Percentiles rank a stretch among this genome's conserved stretches.
Evolutionary conservation across 2,113 vertebrate genomes (phyloP).

Genomic region (Myotis yumanensis): DNA sequence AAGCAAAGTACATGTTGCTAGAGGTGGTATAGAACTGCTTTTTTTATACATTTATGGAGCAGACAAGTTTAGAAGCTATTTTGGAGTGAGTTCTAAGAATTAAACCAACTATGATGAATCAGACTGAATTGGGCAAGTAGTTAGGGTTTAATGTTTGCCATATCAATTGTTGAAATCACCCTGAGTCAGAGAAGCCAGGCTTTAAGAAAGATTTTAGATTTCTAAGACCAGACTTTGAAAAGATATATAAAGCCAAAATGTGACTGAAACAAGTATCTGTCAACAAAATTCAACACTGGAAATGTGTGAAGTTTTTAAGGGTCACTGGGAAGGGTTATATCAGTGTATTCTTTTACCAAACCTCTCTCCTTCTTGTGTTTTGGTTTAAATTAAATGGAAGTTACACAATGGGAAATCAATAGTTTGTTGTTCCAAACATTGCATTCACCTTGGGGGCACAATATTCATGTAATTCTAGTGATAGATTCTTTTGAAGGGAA

Average conservation of each 20-base stretch:
- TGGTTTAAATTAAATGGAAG: slow-evolving; percentile 74
- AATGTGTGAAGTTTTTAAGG: slow-evolving; percentile 63
- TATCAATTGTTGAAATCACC: slow-evolving; percentile 34
- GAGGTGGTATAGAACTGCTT: slow-evolving; percentile 7
- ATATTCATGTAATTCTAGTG: slow-evolving; percentile 60
- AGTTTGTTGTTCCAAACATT: slow-evolving; percentile 54
- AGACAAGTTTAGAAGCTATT: slow-evolving; percentile 66
- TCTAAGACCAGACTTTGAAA: slow-evolving; percentile 51
- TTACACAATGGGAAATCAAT: slow-evolving; percentile 67
- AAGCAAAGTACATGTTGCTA: slow-evolving; percentile 55
- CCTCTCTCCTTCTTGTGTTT: slow-evolving; percentile 52
- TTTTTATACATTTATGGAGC: neutral
- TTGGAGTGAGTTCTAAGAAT: slow-evolving; percentile 69
- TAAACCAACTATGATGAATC: slow-evolving; percentile 76
- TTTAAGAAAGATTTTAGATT: slow-evolving; percentile 33
- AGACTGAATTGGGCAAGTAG: slow-evolving; percentile 56
- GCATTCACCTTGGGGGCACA: slow-evolving; percentile 52
- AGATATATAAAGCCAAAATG: slow-evolving; percentile 54
- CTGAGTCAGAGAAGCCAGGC: neutral
- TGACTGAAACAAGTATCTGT: slow-evolving; percentile 71
- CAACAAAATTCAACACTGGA: slow-evolving; percentile 63
- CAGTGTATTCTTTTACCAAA: neutral
- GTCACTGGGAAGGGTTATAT: slow-evolving; percentile 49
- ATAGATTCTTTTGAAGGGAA: slow-evolving; percentile 51
- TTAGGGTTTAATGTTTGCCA: slow-evolving; percentile 48